Evolutionary conservation across 2,888 invertebrate genomes (phyloP).

Genomic region (Epirrhoe tristata): DNA sequence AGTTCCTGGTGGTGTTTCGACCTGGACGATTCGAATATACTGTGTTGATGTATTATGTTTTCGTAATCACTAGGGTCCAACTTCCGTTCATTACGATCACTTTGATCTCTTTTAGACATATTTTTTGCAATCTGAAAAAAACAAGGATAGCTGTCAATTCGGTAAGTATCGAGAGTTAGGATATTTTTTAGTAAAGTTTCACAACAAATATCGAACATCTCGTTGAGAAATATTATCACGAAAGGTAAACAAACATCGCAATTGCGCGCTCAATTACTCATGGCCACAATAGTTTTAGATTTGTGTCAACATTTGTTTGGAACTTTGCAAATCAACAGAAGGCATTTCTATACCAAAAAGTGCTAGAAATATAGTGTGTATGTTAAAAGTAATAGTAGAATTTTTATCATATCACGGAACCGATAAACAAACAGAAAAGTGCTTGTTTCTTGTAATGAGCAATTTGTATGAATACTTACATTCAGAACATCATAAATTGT

Average conservation of each 20-base stretch:
- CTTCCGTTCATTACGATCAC: constrained; percentile 78
- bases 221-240: constrained; percentile 47
- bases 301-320: constrained; percentile 25
- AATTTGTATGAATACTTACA: constrained; percentile 34
- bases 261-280: constrained; percentile 67
- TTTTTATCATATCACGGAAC: constrained; percentile 1
- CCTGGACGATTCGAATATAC: constrained; percentile 78
- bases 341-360: constrained; percentile 27
- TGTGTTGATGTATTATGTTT: constrained; percentile 80
- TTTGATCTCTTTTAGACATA: constrained; percentile 82
- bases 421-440: constrained; percentile 58
- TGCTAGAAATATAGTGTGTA: constrained; percentile 9
- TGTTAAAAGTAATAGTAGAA: background rate
- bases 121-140: constrained; percentile 51
- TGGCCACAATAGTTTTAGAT: constrained; percentile 37
- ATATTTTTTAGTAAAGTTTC: background rate
- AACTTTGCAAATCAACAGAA: background rate
- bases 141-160: background rate
- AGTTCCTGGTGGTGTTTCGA: constrained; percentile 77
- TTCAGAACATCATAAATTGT: constrained; percentile 30
- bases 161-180: background rate
- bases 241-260: constrained; percentile 80
- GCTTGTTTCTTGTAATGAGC: constrained; percentile 42
- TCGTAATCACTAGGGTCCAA: constrained; percentile 81
- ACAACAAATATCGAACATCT: constrained; percentile 40